Percentiles rank a stretch among this genome's conserved stretches.
Evolutionary conservation across 1,140 invertebrate genomes (phyloP).

Genomic region (Drosophila kohkoa): DNA sequence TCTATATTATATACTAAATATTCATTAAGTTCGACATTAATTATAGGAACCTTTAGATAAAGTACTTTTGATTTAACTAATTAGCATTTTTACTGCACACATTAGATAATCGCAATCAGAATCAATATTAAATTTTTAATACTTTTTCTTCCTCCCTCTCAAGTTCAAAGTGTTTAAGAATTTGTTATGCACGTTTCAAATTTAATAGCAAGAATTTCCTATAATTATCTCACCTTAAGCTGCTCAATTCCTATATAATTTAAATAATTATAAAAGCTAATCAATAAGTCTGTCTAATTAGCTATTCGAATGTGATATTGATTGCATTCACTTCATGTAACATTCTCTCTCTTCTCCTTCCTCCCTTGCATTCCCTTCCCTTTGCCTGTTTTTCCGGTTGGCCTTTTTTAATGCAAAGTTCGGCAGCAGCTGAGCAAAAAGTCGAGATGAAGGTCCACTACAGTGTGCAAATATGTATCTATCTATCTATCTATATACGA

Average conservation of each 20-base stretch:
- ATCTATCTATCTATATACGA: background rate
- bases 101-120: too few species aligned
- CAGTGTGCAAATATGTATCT: constrained; percentile 44
- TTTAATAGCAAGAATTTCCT: constrained; percentile 16
- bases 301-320: background rate
- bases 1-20: too few species aligned
- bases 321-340: background rate
- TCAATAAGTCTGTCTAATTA: constrained; percentile 19
- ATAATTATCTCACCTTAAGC: constrained; percentile 16
- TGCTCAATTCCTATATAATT: background rate
- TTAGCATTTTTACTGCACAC: too few species aligned
- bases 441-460: constrained; percentile 55
- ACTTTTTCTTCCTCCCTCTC: background rate
- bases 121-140: too few species aligned
- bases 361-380: background rate
- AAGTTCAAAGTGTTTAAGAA: background rate
- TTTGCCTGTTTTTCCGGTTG: constrained; percentile 1
- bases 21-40: too few species aligned
- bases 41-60: too few species aligned
- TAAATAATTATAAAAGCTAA: constrained; percentile 17
- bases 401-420: background rate
- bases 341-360: background rate
- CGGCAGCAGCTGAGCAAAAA: constrained; percentile 21
- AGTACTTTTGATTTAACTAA: too few species aligned
- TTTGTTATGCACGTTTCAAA: constrained; percentile 9